phyloP scores from a whole-genome alignment of 2,888 invertebrate species.

The Agrotis ipsilon region DNA sequence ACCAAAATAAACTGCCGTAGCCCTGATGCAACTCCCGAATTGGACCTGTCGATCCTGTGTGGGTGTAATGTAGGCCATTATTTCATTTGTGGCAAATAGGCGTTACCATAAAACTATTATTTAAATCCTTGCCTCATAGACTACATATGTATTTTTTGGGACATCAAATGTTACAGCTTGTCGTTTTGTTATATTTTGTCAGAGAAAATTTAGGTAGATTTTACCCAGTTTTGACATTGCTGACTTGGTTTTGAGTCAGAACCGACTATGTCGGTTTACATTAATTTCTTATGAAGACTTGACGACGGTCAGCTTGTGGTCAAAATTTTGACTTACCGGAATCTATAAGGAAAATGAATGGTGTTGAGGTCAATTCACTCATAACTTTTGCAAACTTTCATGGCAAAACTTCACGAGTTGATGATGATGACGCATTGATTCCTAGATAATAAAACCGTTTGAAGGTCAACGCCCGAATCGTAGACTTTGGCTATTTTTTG shows the following conservation, averaged over 20 bases:
- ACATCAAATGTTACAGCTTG: no score
- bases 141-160: neutral
- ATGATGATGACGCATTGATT: slow-evolving; percentile 61
- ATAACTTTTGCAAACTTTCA: slow-evolving; percentile 6
- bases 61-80: slow-evolving; percentile 73
- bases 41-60: slow-evolving; percentile 73
- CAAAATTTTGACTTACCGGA: slow-evolving; percentile 23
- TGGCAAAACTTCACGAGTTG: slow-evolving; percentile 34
- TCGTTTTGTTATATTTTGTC: neutral
- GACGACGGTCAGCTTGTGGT: slow-evolving; percentile 57
- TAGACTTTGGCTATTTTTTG: slow-evolving; percentile 68
- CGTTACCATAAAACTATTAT: slow-evolving; percentile 50
- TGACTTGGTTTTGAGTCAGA: neutral
- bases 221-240: neutral
- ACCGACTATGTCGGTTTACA: slow-evolving; percentile 11
- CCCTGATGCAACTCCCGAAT: slow-evolving; percentile 79
- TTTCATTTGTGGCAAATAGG: slow-evolving; percentile 60
- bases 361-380: slow-evolving; percentile 48
- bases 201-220: neutral
- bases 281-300: slow-evolving; percentile 44
- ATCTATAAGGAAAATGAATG: slow-evolving; percentile 51
- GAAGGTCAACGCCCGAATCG: slow-evolving; percentile 68
- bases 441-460: slow-evolving; percentile 60
- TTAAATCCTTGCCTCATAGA: slow-evolving; percentile 12
- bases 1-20: slow-evolving; percentile 82